Conservation (phyloP, 2,113 vertebrate genomes). For the Spea multiplicata region DNA sequence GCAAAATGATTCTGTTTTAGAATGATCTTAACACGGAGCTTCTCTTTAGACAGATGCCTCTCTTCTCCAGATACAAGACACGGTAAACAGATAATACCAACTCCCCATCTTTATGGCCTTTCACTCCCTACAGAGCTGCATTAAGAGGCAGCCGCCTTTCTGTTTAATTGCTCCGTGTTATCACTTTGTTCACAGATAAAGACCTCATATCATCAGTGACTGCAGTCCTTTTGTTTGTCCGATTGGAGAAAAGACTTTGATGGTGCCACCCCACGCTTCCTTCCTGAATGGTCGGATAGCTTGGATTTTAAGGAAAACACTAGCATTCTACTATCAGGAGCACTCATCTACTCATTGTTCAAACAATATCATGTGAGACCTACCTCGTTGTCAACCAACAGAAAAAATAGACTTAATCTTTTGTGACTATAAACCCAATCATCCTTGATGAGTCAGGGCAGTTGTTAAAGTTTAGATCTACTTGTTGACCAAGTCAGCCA, state of each 20-base stretch:
- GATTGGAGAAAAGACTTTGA: not conserved
- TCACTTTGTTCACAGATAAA: conserved; percentile 30
- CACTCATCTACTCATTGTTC: too few species aligned
- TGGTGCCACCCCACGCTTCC: not conserved
- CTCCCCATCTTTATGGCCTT: conserved; percentile 8
- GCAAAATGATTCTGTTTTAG: too few species aligned
- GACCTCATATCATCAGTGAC: conserved; percentile 18
- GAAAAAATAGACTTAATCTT: too few species aligned
- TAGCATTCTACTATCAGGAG: too few species aligned
- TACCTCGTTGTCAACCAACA: too few species aligned
- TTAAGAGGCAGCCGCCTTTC: conserved; percentile 20
- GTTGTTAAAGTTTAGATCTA: too few species aligned
- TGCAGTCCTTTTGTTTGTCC: conserved; percentile 18
- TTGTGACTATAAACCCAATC: too few species aligned
- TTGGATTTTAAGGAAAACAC: too few species aligned
- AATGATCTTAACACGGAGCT: too few species aligned
- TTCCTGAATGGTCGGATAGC: not conserved
- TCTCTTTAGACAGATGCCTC: not conserved
- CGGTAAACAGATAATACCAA: conserved; percentile 8
- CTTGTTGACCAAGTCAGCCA: too few species aligned
- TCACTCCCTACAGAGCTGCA: conserved; percentile 12
- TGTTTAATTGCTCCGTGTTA: conserved; percentile 19
- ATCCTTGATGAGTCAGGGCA: too few species aligned
- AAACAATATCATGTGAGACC: too few species aligned
- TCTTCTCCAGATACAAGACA: not conserved